Evolutionary conservation across 2,797 vertebrate species (phyloP).

Genomic region (Poecilia picta): DNA sequence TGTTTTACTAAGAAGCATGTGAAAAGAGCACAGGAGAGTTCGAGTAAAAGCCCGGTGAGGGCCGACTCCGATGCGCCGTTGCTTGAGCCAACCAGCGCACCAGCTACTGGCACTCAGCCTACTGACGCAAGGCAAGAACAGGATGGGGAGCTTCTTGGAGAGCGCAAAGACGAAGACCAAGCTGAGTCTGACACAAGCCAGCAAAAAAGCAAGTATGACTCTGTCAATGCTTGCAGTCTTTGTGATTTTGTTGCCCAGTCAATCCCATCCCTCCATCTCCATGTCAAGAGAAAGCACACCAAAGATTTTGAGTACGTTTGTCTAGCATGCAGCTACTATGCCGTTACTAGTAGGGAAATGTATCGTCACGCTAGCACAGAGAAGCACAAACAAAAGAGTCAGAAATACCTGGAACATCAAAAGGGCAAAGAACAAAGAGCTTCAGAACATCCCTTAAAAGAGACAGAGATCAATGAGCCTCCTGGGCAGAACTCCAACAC

Average conservation of each 20-base stretch:
- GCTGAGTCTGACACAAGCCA: slow-evolving; percentile 31
- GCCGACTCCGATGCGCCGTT: slow-evolving; percentile 27
- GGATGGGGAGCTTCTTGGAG: slow-evolving; percentile 44
- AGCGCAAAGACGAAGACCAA: slow-evolving; percentile 48
- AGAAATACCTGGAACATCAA: slow-evolving; percentile 76
- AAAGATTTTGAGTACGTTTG: slow-evolving; percentile 95
- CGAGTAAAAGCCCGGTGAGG: slow-evolving; percentile 41
- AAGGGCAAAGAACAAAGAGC: slow-evolving; percentile 41
- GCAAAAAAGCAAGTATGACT: slow-evolving; percentile 68
- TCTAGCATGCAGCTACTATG: slow-evolving; percentile 94
- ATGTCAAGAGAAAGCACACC: slow-evolving; percentile 92
- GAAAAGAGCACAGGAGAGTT: slow-evolving; percentile 80
- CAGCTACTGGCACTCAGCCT: slow-evolving; percentile 22
- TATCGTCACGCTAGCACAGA: slow-evolving; percentile 91
- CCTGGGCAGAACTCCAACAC: slow-evolving; percentile 21
- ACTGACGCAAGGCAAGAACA: slow-evolving; percentile 41
- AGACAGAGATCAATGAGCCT: slow-evolving; percentile 40
- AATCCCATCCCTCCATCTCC: slow-evolving; percentile 88
- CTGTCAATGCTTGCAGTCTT: slow-evolving; percentile 81
- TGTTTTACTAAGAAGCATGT: slow-evolving; percentile 96
- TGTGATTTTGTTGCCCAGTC: slow-evolving; percentile 92
- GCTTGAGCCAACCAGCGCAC: slow-evolving; percentile 35
- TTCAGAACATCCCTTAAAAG: slow-evolving; percentile 18
- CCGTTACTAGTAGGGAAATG: slow-evolving; percentile 93
- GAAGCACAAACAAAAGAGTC: slow-evolving; percentile 92